Evolutionary conservation across 92 coral and sea anemone species (phyloP).

Genomic region (Epizoanthus rinbou): DNA sequence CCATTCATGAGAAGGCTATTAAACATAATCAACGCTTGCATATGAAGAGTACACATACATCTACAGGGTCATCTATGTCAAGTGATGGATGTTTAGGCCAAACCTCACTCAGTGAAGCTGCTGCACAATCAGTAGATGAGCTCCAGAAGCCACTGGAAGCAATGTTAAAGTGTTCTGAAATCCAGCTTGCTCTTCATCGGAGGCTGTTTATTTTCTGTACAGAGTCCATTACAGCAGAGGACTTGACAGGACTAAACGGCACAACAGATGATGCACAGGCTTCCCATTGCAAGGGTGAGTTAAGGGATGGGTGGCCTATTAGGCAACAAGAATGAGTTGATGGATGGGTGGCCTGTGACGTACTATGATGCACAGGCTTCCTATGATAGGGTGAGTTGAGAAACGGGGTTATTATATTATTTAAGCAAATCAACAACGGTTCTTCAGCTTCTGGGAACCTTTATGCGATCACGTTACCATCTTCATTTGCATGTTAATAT

Average conservation of each 20-base stretch:
- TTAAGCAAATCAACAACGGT: too few relatives aligned
- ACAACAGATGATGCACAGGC: neutral
- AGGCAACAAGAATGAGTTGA: too few relatives aligned
- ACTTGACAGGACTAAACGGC: neutral
- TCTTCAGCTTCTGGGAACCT: too few relatives aligned
- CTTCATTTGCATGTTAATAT: too few relatives aligned
- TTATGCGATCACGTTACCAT: too few relatives aligned
- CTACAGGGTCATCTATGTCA: neutral
- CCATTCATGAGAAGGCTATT: neutral
- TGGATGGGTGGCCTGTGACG: too few relatives aligned
- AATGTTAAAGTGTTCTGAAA: constrained; percentile 21
- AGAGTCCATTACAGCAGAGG: neutral
- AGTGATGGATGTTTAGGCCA: neutral
- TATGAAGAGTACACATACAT: neutral
- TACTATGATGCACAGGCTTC: too few relatives aligned
- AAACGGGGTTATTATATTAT: too few relatives aligned
- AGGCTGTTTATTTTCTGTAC: constrained; percentile 15
- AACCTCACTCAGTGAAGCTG: neutral
- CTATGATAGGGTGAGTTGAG: too few relatives aligned
- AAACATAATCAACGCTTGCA: neutral
- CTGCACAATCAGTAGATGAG: neutral
- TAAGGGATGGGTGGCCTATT: neutral
- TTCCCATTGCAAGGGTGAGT: neutral
- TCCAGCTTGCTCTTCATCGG: constrained; percentile 27
- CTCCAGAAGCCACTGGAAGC: constrained; percentile 21